Evolutionary conservation across 2,797 vertebrate species (phyloP).

Genomic region (Ataeniobius toweri): DNA sequence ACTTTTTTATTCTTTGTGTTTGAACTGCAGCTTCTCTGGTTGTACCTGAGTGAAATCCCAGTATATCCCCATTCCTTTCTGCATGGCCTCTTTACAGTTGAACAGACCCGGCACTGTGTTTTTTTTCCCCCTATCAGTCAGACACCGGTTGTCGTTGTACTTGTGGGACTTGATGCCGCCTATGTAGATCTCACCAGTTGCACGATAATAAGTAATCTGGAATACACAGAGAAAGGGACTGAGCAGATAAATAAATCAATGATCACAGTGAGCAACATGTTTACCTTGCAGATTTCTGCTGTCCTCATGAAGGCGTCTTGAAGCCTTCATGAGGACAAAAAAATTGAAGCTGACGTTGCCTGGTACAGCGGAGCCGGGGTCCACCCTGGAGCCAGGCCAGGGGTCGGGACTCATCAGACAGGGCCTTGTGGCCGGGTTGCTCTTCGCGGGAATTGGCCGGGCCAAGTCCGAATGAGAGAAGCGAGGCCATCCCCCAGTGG

Average conservation of each 20-base stretch:
- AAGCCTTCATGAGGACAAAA: too few species aligned
- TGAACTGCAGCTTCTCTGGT: background rate
- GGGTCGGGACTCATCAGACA: too few species aligned
- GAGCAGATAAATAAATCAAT: background rate
- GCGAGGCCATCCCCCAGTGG: too few species aligned
- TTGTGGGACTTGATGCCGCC: slow-evolving; percentile 76
- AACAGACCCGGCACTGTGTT: slow-evolving; percentile 56
- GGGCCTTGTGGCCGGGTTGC: too few species aligned
- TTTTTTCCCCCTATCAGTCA: slow-evolving; percentile 54
- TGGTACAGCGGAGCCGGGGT: too few species aligned
- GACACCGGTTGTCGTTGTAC: slow-evolving; percentile 75
- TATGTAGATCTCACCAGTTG: slow-evolving; percentile 72
- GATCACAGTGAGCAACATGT: background rate
- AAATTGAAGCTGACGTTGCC: too few species aligned
- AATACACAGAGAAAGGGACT: background rate
- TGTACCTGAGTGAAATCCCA: slow-evolving; percentile 79
- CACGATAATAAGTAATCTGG: slow-evolving; percentile 56
- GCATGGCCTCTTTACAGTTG: slow-evolving; percentile 66
- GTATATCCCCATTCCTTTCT: slow-evolving; percentile 65
- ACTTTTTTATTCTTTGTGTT: background rate
- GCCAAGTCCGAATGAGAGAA: too few species aligned
- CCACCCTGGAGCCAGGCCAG: too few species aligned
- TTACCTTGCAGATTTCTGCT: background rate
- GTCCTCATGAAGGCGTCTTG: background rate
- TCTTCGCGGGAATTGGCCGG: too few species aligned